These are phyloP conservation scores for Dreissena polymorpha DNA, from an alignment of 1,140 invertebrate species.

Conservation along the genomic window DNA sequence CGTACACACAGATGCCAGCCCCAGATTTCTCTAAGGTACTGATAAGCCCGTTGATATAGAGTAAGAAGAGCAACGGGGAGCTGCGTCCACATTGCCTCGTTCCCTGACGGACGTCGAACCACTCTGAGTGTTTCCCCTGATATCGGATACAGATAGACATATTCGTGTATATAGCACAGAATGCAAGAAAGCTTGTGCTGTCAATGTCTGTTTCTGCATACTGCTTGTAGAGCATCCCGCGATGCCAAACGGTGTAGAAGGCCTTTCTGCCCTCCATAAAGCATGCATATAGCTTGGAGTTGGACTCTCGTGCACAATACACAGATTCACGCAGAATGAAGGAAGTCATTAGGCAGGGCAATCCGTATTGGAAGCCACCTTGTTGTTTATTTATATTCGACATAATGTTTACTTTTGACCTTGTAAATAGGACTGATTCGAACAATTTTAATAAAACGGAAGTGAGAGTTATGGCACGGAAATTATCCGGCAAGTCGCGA, in stretches of 20 bases:
- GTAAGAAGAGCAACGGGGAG: neutral
- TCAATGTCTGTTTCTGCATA: neutral
- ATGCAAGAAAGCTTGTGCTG: slow-evolving; percentile 7
- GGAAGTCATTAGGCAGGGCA: slow-evolving; percentile 8
- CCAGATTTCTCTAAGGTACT: too few relatives aligned
- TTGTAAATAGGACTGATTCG: neutral
- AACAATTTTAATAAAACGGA: neutral
- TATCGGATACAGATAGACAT: slow-evolving; percentile 4
- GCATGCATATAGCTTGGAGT: slow-evolving; percentile 8
- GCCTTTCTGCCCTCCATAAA: slow-evolving; percentile 20
- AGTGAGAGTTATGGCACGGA: slow-evolving; percentile 24
- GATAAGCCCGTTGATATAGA: too few relatives aligned
- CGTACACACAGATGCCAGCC: too few relatives aligned
- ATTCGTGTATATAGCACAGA: neutral
- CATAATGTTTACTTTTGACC: slow-evolving; percentile 9
- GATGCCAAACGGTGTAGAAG: slow-evolving; percentile 23
- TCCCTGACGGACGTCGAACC: slow-evolving; percentile 6
- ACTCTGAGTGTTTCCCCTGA: neutral
- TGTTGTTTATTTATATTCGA: neutral
- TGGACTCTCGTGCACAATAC: slow-evolving; percentile 8
- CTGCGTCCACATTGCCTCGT: slow-evolving; percentile 17
- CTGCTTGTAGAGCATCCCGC: slow-evolving; percentile 9
- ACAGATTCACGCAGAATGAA: slow-evolving; percentile 3
- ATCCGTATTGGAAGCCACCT: slow-evolving; percentile 15
- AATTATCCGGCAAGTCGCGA: neutral